Base-by-base conservation (phyloP, 2,113 vertebrate species). In the Chaetodon trifascialis region DNA sequence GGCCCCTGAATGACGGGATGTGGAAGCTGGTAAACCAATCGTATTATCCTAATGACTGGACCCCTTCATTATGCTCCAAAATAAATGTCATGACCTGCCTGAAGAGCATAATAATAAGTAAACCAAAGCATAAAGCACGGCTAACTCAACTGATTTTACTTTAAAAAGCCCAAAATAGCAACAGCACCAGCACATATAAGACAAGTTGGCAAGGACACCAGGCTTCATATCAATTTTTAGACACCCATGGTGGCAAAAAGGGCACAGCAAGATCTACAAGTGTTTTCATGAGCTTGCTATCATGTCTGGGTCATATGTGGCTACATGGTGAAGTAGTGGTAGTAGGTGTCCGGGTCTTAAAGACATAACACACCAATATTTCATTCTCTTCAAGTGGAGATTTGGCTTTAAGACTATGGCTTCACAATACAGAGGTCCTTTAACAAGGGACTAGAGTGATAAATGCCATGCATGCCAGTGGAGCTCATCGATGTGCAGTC, bases 401-500 rank as follows among this genome's bases (percentile, higher is more conserved):
- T 16, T 6, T 60, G 36, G 34, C 58, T 76, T 77, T 56, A 78
- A 82, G 11, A 23, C n/a, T 16, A 11, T 8, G 14, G 40, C 70
- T 11, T 69, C 11, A 30, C 70, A 66, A 38, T 19, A 30, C 19
- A 73, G 47, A 25, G 0, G 30, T 55, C 68, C 34, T 66, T 62
- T 52, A 70, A 76, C 74, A 65, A 6, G 15, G 12, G 44, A 49
- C 7, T 7, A 36, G 42, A 42, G 51, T 76, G 78, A 85, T 69
- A 69, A 87, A 87, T 73, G 21, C 60, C 42, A 11, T 4, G 44
- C 78, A 49, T 46, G 80, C 66, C 70, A 80, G 77, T 46, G 16
- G 72, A 86, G 68, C 59, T 55, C 58, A 59, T 77, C 75, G 65
- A n/a, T 58, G 72, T 51, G 85, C 64, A 70, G 66, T 25, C 38